Percentiles rank a stretch among this genome's conserved stretches.
phyloP scores from a whole-genome alignment of 2,797 vertebrate genomes.

The Crenuchus spilurus region DNA sequence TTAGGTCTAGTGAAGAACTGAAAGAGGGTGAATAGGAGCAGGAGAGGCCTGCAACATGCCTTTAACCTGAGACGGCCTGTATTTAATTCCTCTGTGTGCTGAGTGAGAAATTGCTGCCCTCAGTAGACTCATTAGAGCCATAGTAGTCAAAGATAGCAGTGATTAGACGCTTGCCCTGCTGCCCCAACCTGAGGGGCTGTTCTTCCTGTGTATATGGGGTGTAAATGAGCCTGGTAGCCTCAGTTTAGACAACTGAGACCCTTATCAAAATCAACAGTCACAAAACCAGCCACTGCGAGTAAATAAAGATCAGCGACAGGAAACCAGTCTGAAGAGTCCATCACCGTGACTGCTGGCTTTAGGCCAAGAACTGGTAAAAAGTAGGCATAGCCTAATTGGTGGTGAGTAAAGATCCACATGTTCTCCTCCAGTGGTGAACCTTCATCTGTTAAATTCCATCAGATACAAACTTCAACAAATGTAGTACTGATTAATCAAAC shows the following conservation, averaged over 20 bases:
- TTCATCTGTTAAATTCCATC: no score
- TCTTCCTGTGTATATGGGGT: neutral
- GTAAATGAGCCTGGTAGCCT: neutral
- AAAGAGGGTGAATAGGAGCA: neutral
- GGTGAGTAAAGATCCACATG: no score
- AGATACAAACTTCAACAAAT: no score
- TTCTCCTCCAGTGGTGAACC: no score
- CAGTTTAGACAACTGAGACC: constrained; percentile 3
- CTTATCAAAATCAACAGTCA: neutral
- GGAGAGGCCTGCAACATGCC: neutral
- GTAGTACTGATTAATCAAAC: no score
- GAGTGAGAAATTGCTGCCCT: constrained; percentile 31
- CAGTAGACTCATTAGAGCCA: constrained; percentile 34
- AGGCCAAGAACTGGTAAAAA: no score
- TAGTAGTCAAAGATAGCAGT: constrained; percentile 39
- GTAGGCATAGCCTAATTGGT: no score
- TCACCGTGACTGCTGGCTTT: neutral
- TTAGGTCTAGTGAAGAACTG: no score
- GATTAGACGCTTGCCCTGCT: constrained; percentile 12
- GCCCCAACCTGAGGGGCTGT: neutral
- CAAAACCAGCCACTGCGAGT: neutral
- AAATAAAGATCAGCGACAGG: constrained; percentile 24
- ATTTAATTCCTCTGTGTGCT: constrained; percentile 13
- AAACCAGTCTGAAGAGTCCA: constrained; percentile 9
- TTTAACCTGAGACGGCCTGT: neutral